A percentile compares a stretch with the other conserved stretches of the same genome.
phyloP scores from a whole-genome alignment of 2,888 invertebrate species.

The Sinelater perroti region DNA sequence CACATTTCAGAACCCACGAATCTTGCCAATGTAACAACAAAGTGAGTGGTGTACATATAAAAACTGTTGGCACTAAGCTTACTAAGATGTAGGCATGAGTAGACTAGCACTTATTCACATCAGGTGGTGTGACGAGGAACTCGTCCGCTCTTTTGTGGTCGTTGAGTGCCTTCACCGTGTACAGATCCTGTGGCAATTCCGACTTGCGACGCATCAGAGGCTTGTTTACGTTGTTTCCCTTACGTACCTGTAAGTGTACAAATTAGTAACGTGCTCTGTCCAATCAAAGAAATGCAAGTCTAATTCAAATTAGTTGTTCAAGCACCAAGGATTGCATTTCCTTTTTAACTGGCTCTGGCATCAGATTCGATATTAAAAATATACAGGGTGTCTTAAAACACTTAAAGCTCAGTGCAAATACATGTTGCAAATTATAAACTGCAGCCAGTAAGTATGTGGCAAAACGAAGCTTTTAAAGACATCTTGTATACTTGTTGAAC shows the following conservation, averaged over 20 bases:
- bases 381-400: constrained; percentile 15
- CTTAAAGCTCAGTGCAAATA: not conserved
- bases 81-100: constrained; percentile 48
- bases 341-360: not conserved
- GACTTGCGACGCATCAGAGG: constrained; percentile 94
- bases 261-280: not conserved
- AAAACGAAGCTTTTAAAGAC: constrained; percentile 1
- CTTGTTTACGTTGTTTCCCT: constrained; percentile 79
- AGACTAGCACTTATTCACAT: constrained; percentile 87
- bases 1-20: constrained; percentile 12
- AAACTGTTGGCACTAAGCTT: constrained; percentile 56
- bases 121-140: constrained; percentile 84
- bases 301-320: not conserved
- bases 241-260: constrained; percentile 62
- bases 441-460: not conserved
- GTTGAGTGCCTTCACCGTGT: constrained; percentile 88
- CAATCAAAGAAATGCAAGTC: not conserved
- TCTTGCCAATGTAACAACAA: constrained; percentile 21
- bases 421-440: not conserved
- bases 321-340: not conserved
- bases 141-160: constrained; percentile 94
- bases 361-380: constrained; percentile 29
- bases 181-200: constrained; percentile 92
- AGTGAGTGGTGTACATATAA: constrained; percentile 26
- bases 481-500: not conserved